Evolutionary conservation across 2,888 invertebrate genomes (phyloP), one percentile per base, ranked within the genome.

Genomic region (Pherbina coryleti): DNA sequence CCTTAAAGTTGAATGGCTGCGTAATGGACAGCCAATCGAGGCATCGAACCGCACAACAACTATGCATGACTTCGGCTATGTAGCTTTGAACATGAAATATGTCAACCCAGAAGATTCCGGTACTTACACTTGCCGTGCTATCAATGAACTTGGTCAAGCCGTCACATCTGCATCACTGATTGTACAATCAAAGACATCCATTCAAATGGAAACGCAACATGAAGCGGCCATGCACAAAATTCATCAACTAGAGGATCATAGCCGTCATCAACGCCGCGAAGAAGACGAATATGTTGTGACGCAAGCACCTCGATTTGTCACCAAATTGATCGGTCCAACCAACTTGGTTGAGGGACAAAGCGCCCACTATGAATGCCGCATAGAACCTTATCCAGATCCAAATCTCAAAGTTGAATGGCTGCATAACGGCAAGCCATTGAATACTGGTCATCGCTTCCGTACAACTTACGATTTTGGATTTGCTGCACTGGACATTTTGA

Each of bases 21-120:
- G 96, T 79, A 97, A 98, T 88, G 97, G 97, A 75, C 95, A 97
- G 77, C 94, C 97, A 37, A 95, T 98, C 84, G 93, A 95, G 92
- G 96, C 96, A 78, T 96, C 96, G n/a, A 97, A 97, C 87, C 95
- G 97, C 79, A 92, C 96, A 44, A 96, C 96, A 62, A 97, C 98
- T 11, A 97, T 98, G 95, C 97, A 98, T 88, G 99, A 99, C 89
- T 98, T 99, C 88, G 99, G 99, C 70, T 98, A 98, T 88, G 98
- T 98, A 34, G 97, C 98, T 55, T 91, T 97, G 22, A 97, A 97
- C 85, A 95, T 97, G 95, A 97, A 97, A 88, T 97, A 97, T 85
- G 96, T 96, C 0, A 96, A 96, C 87, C 97, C 98, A 28, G 97
- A 97, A 90, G 99, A 99, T 90, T 97, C 97, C 2, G 98, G 98